Base-by-base conservation (phyloP, 2,113 vertebrate species). In the Condylura cristata region DNA sequence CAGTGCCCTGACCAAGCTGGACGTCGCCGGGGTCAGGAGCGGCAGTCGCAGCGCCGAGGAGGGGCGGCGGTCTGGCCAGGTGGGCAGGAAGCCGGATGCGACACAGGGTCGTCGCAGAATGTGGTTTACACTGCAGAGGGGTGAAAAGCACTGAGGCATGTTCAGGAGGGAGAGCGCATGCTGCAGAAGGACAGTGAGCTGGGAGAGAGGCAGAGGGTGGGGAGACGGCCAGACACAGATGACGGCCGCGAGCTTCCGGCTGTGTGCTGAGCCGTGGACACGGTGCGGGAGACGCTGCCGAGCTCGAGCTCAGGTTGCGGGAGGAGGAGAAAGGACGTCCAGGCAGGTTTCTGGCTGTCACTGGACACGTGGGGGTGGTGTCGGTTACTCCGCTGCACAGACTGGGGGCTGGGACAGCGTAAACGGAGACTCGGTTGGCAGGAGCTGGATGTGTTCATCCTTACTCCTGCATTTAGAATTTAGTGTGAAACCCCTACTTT, bases 271-370 rank as follows among this genome's bases (percentile, higher is more conserved):
- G 5, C 20, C 14, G 39, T 37, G 11, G 14, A 5, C 5, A 5
- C 22, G 8, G 22, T 6, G 2, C 61, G 1, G 26, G 75, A 34
- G 34, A 0, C 34, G 51, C 41, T 34, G 41, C 28, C 1, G 46
- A 44, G 46, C 56, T 80, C 51, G 34, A 0, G 2, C 39, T 0
- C 20, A 2, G 28, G 24, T 0, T 65, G 3, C 11, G 3, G 8
- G 30, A 46, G 30, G 34, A 79, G 63, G 89, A 46, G 34, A 10
- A 63, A 48, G 71, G 41, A 75, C 34, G 51, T 66, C 46, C 79
- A 12, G 5, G 10, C 20, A 41, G 10, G 17, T 60, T 58, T 70
- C 32, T 60, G 28, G 6, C 26, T 93, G 30, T 41, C 2, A 1
- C 20, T 46, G 28, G 58, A 41, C 13, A 14, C 44, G 32, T 1